Percentiles rank a stretch among this genome's conserved stretches.
Evolutionary conservation across 2,113 vertebrate genomes (phyloP).

Genomic region (Halichoerus grypus): DNA sequence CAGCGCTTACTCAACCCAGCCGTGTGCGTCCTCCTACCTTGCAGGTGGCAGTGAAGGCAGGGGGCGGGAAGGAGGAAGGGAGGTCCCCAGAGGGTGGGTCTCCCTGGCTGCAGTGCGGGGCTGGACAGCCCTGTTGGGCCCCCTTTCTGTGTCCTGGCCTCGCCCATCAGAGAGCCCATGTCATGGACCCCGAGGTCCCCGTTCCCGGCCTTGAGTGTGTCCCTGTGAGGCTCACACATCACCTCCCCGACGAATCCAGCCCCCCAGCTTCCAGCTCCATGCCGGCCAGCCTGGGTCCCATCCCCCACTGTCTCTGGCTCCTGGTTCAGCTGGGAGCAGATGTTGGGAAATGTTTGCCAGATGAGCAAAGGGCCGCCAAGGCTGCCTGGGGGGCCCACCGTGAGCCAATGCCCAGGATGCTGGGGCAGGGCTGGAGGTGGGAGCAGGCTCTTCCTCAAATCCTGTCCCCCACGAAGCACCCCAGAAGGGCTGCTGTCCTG

Average conservation of each 20-base stretch:
- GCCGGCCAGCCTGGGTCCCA: fast-evolving
- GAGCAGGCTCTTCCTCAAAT: background rate
- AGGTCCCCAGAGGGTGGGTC: too few relatives aligned
- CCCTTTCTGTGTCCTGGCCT: background rate
- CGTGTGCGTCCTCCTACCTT: background rate
- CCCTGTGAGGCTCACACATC: background rate
- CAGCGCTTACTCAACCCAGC: background rate
- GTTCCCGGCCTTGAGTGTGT: fast-evolving
- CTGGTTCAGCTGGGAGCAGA: too few relatives aligned
- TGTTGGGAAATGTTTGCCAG: background rate
- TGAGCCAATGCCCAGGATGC: background rate
- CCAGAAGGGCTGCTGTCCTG: background rate
- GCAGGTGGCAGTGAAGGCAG: background rate
- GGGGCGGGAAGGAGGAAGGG: background rate
- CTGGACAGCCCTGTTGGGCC: background rate
- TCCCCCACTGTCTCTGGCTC: background rate
- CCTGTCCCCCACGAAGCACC: background rate
- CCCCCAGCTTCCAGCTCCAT: background rate
- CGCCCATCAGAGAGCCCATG: background rate
- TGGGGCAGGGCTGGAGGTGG: background rate
- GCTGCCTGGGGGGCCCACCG: background rate
- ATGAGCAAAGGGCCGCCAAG: background rate
- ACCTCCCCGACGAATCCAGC: fast-evolving
- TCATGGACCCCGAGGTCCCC: fast-evolving
- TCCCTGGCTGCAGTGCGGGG: background rate